phyloP scores from a whole-genome alignment of 2,797 vertebrate genomes.

The Tapirus indicus region DNA sequence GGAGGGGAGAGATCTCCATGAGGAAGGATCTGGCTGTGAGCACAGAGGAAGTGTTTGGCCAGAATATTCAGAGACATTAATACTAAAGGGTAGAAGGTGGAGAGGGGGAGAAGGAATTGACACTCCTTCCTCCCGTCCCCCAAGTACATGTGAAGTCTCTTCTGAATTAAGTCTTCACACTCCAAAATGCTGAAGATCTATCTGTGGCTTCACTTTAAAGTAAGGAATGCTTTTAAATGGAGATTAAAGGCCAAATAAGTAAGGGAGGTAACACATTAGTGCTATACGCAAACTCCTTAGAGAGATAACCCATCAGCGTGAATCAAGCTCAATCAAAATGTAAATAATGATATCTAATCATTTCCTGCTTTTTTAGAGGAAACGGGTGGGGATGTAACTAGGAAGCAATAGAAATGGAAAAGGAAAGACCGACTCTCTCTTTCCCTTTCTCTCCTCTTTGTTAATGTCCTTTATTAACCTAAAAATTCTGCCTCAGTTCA shows the following conservation, averaged over 20 bases:
- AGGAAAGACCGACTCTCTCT: not conserved
- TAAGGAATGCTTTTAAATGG: conserved; percentile 55
- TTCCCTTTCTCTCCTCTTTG: not conserved
- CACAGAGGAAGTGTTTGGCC: not conserved
- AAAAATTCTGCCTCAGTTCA: not conserved
- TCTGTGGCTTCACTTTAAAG: conserved; percentile 9
- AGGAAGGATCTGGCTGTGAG: not conserved
- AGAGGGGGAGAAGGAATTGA: not conserved
- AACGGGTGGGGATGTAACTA: not conserved
- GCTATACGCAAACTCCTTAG: not conserved
- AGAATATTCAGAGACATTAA: not conserved
- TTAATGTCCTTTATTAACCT: not conserved
- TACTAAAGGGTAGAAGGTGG: not conserved
- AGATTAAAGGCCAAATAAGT: not conserved
- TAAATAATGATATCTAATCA: not conserved
- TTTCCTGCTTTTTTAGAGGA: not conserved
- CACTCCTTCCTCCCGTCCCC: not conserved
- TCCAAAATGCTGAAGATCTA: not conserved
- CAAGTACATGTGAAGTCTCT: not conserved
- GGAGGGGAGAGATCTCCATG: not conserved
- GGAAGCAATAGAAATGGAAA: conserved; percentile 4
- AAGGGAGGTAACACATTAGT: not conserved
- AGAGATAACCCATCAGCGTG: not conserved
- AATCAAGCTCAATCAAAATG: conserved; percentile 27
- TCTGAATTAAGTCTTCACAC: not conserved